Evolutionary conservation across 2,888 invertebrate genomes (phyloP).

Genomic region (Sinotaia quadrata): DNA sequence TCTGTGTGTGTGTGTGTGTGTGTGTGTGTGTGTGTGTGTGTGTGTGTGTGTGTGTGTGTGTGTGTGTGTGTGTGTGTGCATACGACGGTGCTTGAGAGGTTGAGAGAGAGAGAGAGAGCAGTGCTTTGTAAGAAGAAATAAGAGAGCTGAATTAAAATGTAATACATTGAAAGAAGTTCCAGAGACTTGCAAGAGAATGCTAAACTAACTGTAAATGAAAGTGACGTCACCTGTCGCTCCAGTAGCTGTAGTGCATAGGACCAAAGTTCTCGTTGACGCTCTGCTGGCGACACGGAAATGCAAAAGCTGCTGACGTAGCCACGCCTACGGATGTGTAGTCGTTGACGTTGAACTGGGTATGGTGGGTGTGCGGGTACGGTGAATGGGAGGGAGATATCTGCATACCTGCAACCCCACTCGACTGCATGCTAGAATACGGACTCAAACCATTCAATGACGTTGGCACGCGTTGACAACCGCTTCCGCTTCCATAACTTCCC

Average conservation of each 20-base stretch:
- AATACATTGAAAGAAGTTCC: too few species aligned
- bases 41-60: not conserved
- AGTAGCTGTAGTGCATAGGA: constrained; percentile 59
- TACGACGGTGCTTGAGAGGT: not conserved
- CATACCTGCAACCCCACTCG: constrained; percentile 32
- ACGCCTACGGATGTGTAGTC: constrained; percentile 43
- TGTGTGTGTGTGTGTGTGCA: too few species aligned
- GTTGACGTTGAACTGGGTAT: constrained; percentile 56
- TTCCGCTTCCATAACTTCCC: constrained; percentile 42
- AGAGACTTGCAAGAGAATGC: too few species aligned
- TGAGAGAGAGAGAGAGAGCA: not conserved
- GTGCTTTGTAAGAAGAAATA: too few species aligned
- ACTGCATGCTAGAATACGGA: constrained; percentile 50
- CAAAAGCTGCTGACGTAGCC: constrained; percentile 50
- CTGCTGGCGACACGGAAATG: constrained; percentile 59
- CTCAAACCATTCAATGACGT: constrained; percentile 30
- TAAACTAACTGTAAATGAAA: too few species aligned
- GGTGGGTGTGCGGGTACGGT: constrained; percentile 43
- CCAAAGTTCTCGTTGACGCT: constrained; percentile 49
- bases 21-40: constrained; percentile 7
- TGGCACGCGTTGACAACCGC: constrained; percentile 47
- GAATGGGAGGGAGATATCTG: constrained; percentile 45
- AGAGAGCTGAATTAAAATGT: too few species aligned
- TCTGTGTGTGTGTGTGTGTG: constrained; percentile 7
- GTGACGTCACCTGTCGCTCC: constrained; percentile 42